These are phyloP conservation scores for Eleutherodactylus coqui DNA, from an alignment of 2,797 vertebrate species.

Conservation along the genomic window DNA sequence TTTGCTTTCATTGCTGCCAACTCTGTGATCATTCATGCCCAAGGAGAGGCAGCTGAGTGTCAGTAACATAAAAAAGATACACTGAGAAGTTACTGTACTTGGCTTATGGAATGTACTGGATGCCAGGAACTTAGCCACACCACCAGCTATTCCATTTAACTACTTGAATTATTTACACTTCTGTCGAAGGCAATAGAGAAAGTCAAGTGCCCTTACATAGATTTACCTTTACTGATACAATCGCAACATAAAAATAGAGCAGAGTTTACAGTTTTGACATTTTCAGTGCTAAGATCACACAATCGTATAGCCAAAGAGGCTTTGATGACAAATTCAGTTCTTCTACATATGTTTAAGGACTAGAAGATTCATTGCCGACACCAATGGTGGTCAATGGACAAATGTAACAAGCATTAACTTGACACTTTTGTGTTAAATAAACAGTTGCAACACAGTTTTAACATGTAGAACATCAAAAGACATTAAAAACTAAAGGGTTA, in stretches of 20 bases:
- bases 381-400: no score
- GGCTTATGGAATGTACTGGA: not conserved
- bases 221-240: not conserved
- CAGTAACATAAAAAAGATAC: not conserved
- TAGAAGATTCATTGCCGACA: no score
- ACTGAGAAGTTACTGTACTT: not conserved
- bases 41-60: not conserved
- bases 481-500: no score
- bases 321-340: no score
- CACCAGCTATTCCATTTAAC: not conserved
- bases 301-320: not conserved
- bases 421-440: no score
- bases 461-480: no score
- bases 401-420: no score
- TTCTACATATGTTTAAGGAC: no score
- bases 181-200: not conserved
- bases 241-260: not conserved
- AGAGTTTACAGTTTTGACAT: not conserved
- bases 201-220: not conserved
- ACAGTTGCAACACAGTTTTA: no score
- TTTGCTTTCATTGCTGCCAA: conserved; percentile 25
- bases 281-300: not conserved
- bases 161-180: not conserved
- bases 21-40: not conserved
- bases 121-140: not conserved